Evolutionary conservation across 1,140 invertebrate species (phyloP).

Genomic region (Papilio helenus): DNA sequence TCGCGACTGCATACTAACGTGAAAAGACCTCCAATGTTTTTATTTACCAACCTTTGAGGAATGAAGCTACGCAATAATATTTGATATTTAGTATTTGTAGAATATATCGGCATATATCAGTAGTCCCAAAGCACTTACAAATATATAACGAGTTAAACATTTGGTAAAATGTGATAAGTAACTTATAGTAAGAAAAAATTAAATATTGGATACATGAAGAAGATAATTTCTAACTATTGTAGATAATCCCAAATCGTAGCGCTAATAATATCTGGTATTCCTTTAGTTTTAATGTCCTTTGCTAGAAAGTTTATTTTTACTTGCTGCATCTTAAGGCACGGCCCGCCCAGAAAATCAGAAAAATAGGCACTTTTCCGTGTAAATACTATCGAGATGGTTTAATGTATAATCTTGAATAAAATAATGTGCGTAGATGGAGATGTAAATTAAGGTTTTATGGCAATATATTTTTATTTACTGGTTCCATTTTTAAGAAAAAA

Average conservation of each 20-base stretch:
- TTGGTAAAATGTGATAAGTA: too few relatives aligned
- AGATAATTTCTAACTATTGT: too few relatives aligned
- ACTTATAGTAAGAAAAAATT: neutral
- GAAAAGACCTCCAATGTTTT: slow-evolving; percentile 1
- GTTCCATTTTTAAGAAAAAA: too few relatives aligned
- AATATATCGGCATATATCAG: neutral
- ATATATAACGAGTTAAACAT: neutral
- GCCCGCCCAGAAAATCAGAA: too few relatives aligned
- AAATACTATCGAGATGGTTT: too few relatives aligned
- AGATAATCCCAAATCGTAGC: too few relatives aligned
- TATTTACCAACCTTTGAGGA: neutral
- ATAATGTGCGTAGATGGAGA: too few relatives aligned
- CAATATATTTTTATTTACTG: too few relatives aligned
- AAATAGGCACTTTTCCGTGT: too few relatives aligned
- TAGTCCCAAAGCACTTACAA: neutral
- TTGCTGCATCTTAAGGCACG: neutral
- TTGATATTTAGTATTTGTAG: neutral
- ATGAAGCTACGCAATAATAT: neutral
- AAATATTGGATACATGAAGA: neutral
- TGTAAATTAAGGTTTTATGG: too few relatives aligned
- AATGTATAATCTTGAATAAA: too few relatives aligned
- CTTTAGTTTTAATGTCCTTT: neutral
- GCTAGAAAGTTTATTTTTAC: neutral
- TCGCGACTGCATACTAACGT: slow-evolving; percentile 4
- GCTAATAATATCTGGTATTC: too few relatives aligned